Evolutionary conservation across 2,888 invertebrate species (phyloP).

Genomic region (Hydroisotoma schaefferi): DNA sequence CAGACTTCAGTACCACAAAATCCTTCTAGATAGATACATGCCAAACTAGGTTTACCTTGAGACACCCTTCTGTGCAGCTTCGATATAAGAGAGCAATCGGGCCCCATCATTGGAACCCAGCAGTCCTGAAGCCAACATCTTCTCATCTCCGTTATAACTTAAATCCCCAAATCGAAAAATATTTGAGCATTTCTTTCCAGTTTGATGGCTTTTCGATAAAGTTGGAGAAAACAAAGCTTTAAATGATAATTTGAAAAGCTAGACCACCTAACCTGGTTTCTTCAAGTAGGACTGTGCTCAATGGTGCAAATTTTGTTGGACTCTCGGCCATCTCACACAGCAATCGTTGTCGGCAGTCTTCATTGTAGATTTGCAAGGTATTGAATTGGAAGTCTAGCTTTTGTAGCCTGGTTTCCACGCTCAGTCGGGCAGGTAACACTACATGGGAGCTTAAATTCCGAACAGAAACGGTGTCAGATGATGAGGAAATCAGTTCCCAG

Average conservation of each 20-base stretch:
- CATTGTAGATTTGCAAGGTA: conserved; percentile 48
- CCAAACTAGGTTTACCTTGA: background rate
- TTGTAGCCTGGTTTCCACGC: conserved; percentile 42
- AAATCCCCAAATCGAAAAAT: conserved; percentile 1
- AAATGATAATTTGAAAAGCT: background rate
- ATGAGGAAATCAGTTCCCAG: conserved; percentile 44
- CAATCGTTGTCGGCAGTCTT: conserved; percentile 50
- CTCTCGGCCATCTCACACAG: conserved; percentile 50
- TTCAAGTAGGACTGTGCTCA: conserved; percentile 49
- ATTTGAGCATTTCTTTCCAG: background rate
- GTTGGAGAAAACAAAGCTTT: background rate
- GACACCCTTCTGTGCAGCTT: conserved; percentile 49
- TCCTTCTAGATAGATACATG: background rate
- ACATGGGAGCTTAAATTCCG: conserved; percentile 24
- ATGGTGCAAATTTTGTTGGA: conserved; percentile 49
- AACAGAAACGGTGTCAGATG: conserved; percentile 41
- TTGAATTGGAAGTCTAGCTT: conserved; percentile 49
- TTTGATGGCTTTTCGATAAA: conserved; percentile 1
- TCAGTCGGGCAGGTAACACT: conserved; percentile 30
- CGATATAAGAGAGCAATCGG: conserved; percentile 50
- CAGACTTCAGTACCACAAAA: background rate
- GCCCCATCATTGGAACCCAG: conserved; percentile 50
- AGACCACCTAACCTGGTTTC: conserved; percentile 49
- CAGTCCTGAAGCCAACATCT: conserved; percentile 47
- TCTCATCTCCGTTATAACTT: conserved; percentile 49